These are phyloP conservation scores for Dromius quadrimaculatus DNA, from an alignment of 2,888 invertebrate species.

Conservation along the genomic window DNA sequence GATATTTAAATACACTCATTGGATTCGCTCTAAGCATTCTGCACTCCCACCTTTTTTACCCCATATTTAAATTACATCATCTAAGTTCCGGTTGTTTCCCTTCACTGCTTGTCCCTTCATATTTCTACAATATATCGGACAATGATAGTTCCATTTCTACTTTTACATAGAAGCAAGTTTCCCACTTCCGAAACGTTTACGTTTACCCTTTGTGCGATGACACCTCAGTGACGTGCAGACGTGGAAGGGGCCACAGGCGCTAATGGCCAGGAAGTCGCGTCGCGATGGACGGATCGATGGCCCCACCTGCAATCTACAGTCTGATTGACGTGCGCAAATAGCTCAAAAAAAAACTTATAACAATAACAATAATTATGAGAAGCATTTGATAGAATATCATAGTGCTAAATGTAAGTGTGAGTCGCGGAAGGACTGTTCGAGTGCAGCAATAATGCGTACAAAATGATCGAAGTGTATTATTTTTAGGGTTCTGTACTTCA, in stretches of 20 bases:
- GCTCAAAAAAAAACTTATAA: too few relatives aligned
- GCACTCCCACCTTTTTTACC: background rate
- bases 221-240: background rate
- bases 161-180: background rate
- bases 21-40: background rate
- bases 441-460: too few relatives aligned
- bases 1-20: too few relatives aligned
- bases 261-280: slow-evolving; percentile 48
- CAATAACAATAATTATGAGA: too few relatives aligned
- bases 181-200: slow-evolving; percentile 37
- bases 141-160: background rate
- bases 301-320: slow-evolving; percentile 24
- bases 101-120: background rate
- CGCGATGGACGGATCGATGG: slow-evolving; percentile 24
- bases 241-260: slow-evolving; percentile 19
- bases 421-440: too few relatives aligned
- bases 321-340: slow-evolving; percentile 9
- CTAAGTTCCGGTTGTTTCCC: background rate
- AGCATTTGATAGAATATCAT: too few relatives aligned
- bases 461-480: too few relatives aligned
- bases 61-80: slow-evolving; percentile 19
- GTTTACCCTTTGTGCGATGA: slow-evolving; percentile 22
- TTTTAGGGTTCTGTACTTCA: too few relatives aligned
- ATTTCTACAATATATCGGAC: background rate
- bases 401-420: too few relatives aligned